Percentiles rank a stretch among this genome's conserved stretches.
These are phyloP conservation scores for Aphrophora alni DNA, from an alignment of 2,888 invertebrate species.

Conservation along the genomic window DNA sequence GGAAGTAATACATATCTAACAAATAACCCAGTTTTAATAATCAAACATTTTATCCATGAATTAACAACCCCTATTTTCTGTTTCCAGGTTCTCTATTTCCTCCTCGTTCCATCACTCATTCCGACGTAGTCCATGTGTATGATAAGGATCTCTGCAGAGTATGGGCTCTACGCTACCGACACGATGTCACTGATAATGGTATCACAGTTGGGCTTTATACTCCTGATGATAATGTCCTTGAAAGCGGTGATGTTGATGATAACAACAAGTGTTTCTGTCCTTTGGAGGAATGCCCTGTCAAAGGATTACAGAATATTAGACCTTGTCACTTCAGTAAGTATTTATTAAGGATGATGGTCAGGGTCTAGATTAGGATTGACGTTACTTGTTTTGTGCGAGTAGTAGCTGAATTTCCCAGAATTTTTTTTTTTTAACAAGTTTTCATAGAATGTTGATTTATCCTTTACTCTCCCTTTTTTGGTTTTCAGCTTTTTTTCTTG, in stretches of 20 bases:
- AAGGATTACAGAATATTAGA: constrained; percentile 83
- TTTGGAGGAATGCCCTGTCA: constrained; percentile 70
- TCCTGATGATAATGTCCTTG: constrained; percentile 72
- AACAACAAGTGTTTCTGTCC: constrained; percentile 80
- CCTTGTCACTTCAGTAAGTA: constrained; percentile 83
- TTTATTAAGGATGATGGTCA: neutral
- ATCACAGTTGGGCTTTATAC: constrained; percentile 62
- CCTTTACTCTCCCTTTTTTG: too few relatives aligned
- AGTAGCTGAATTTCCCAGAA: too few relatives aligned
- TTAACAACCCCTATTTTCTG: constrained; percentile 16
- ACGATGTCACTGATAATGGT: constrained; percentile 66
- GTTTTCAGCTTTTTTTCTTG: too few relatives aligned
- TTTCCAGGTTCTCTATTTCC: constrained; percentile 80
- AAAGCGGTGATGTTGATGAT: constrained; percentile 65
- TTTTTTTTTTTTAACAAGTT: too few relatives aligned
- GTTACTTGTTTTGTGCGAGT: constrained; percentile 38
- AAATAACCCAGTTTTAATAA: too few relatives aligned
- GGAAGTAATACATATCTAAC: too few relatives aligned
- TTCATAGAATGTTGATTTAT: too few relatives aligned
- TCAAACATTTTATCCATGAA: too few relatives aligned
- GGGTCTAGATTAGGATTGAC: neutral
- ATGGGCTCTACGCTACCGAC: constrained; percentile 74
- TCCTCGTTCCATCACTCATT: constrained; percentile 72
- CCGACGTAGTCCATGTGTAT: constrained; percentile 76
- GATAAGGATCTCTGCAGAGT: constrained; percentile 88